Conservation (phyloP, 2,888 invertebrate species). For the Hofmannophila pseudospretella region DNA sequence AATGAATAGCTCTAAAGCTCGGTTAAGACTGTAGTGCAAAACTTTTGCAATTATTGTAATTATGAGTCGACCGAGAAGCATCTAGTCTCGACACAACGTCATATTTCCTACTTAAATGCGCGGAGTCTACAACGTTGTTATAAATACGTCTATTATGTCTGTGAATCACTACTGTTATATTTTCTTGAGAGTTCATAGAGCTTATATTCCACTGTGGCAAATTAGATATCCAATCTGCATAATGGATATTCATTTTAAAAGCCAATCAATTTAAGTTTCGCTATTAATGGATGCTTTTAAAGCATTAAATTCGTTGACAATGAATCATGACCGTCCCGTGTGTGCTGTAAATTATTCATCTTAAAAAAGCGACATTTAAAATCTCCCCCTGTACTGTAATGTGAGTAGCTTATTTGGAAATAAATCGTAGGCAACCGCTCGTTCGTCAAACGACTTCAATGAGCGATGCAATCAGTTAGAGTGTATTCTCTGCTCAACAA, state of each 20-base stretch:
- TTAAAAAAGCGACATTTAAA: constrained; percentile 63
- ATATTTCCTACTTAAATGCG: constrained; percentile 71
- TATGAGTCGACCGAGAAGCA: constrained; percentile 62
- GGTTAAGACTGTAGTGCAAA: constrained; percentile 56
- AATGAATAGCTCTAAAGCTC: constrained; percentile 57
- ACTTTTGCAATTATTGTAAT: constrained; percentile 74
- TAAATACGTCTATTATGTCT: constrained; percentile 59
- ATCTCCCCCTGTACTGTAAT: constrained; percentile 60
- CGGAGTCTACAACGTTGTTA: constrained; percentile 56
- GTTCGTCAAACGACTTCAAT: constrained; percentile 58
- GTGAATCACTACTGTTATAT: constrained; percentile 44
- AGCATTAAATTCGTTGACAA: constrained; percentile 67
- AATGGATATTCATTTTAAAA: constrained; percentile 19
- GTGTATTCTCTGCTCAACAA: constrained; percentile 50
- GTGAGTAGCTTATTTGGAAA: constrained; percentile 63
- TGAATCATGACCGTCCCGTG: constrained; percentile 45
- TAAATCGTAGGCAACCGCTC: constrained; percentile 43
- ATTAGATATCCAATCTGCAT: constrained; percentile 34
- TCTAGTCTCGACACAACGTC: constrained; percentile 50
- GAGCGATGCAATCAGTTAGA: constrained; percentile 66
- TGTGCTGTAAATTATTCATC: constrained; percentile 56
- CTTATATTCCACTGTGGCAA: constrained; percentile 4
- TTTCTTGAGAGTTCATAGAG: constrained; percentile 26
- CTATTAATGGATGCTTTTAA: constrained; percentile 60
- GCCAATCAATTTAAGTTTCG: constrained; percentile 38